phyloP scores from a whole-genome alignment of 1,140 invertebrate species.

The Penaeus japonicus region DNA sequence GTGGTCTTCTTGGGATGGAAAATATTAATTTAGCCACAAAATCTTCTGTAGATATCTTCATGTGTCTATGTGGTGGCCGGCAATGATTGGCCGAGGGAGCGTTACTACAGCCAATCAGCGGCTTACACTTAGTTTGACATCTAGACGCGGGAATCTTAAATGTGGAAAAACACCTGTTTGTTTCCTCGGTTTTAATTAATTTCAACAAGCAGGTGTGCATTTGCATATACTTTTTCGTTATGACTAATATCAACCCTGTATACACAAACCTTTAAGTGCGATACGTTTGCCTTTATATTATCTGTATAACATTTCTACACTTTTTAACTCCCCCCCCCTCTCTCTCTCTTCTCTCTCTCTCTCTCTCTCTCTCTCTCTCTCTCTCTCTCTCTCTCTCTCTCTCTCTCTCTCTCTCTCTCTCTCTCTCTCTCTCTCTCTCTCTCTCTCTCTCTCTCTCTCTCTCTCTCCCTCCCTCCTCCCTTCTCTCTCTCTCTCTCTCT shows the following conservation, averaged over 20 bases:
- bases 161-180: background rate
- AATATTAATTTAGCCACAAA: background rate
- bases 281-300: too few species aligned
- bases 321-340: too few species aligned
- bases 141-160: background rate
- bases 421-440: background rate
- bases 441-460: background rate
- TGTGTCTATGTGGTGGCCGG: conserved; percentile 40
- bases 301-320: too few species aligned
- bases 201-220: too few species aligned
- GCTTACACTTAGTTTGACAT: conserved; percentile 36
- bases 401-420: too few species aligned
- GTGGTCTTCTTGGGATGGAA: background rate
- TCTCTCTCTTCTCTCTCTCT: too few species aligned
- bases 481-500: conserved; percentile 25
- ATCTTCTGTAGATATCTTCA: background rate
- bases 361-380: too few species aligned
- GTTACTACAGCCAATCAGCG: conserved; percentile 20
- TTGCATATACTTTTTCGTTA: too few species aligned
- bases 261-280: too few species aligned
- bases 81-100: conserved; percentile 24
- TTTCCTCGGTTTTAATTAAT: too few species aligned
- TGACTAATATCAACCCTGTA: too few species aligned
- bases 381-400: too few species aligned
- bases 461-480: background rate